Conservation (phyloP, 2,888 invertebrate species). For the Petrolisthes manimaculis region DNA sequence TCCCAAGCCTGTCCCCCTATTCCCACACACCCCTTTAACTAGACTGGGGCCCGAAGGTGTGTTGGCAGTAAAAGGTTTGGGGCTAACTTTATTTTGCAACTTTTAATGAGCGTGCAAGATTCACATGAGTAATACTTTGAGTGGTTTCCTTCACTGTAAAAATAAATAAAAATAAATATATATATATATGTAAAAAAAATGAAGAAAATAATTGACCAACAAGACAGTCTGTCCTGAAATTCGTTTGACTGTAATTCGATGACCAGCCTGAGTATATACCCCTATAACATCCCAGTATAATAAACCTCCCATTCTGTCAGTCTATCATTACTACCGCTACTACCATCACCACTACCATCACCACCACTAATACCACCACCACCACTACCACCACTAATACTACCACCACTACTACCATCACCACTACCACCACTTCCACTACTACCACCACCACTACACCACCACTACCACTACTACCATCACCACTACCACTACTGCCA, state of each 20-base stretch:
- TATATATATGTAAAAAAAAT: not conserved
- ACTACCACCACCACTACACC: not conserved
- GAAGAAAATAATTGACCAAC: too few species aligned
- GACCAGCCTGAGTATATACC: not conserved
- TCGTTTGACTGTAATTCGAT: too few species aligned
- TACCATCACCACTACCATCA: not conserved
- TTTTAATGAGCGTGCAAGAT: too few species aligned
- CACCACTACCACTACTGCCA: too few species aligned
- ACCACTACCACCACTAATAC: not conserved
- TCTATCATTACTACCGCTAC: not conserved
- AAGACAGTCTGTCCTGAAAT: too few species aligned
- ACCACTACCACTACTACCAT: too few species aligned
- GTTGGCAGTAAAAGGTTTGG: too few species aligned
- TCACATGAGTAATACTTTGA: not conserved
- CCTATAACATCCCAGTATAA: not conserved
- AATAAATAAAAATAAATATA: not conserved
- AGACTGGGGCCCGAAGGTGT: too few species aligned
- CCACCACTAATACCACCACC: not conserved
- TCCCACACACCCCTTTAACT: not conserved
- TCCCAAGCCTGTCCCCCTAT: not conserved
- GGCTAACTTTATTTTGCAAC: too few species aligned
- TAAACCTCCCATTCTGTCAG: not conserved
- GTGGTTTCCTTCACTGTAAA: not conserved
- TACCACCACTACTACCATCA: not conserved
- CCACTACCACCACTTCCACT: not conserved